These are phyloP conservation scores for Drosophila azteca DNA, from an alignment of 1,140 invertebrate species.

Conservation along the genomic window DNA sequence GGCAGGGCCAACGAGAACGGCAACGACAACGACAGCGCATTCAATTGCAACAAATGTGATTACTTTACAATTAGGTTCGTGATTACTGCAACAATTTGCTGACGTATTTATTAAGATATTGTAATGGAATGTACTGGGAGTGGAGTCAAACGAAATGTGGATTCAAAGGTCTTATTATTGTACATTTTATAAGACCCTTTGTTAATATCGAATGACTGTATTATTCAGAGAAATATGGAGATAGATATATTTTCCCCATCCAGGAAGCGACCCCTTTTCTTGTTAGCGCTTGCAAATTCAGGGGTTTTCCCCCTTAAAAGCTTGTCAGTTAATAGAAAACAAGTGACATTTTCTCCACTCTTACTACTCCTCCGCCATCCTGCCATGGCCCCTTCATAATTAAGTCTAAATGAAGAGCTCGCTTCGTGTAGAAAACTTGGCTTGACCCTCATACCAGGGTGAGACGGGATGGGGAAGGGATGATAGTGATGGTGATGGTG, in stretches of 20 bases:
- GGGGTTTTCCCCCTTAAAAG: conserved; percentile 41
- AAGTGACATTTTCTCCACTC: conserved; percentile 29
- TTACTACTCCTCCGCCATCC: conserved; percentile 1
- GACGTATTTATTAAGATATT: not conserved
- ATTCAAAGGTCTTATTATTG: not conserved
- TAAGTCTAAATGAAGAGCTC: conserved; percentile 60
- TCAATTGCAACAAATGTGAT: conserved; percentile 50
- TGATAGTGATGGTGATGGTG: not conserved
- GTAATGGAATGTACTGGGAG: too few relatives aligned
- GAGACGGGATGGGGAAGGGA: not conserved
- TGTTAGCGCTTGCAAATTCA: not conserved
- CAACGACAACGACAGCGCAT: conserved; percentile 25
- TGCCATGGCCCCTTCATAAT: conserved; percentile 49
- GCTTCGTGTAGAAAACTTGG: conserved; percentile 15
- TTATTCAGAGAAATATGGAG: too few relatives aligned
- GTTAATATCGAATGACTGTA: too few relatives aligned
- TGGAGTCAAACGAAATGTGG: too few relatives aligned
- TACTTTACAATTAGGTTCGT: conserved; percentile 29
- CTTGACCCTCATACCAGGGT: conserved; percentile 24
- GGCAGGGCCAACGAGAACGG: conserved; percentile 9
- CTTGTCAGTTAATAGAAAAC: conserved; percentile 67
- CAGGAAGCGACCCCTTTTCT: not conserved
- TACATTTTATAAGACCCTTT: too few relatives aligned
- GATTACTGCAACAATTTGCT: conserved; percentile 21
- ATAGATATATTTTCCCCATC: not conserved